Base-by-base conservation (phyloP, 2,888 invertebrate genomes). In the Nyleta sp. region DNA sequence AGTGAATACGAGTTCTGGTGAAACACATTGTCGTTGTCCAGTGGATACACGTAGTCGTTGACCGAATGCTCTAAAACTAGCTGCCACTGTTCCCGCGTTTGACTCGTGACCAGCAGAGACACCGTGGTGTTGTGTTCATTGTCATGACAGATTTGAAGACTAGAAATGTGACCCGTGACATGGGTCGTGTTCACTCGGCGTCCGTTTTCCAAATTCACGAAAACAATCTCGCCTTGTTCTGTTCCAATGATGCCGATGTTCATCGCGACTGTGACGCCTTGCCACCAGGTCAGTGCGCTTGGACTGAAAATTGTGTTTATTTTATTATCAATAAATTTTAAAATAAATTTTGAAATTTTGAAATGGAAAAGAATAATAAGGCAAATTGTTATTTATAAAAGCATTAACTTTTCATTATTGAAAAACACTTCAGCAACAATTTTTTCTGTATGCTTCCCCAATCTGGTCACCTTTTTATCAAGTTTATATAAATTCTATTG, bases 11-110 rank as follows among this genome's bases (percentile, higher is more conserved):
- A 82, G 31, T 55, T 72, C 46, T 82, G 81, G 7, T 75, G 70
- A 33, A 55, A 65, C 5, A 62, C 20, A 20, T 74, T 84, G 15
- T 80, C 85, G 64, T 83, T 87, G 44, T 80, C 80, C 59, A 91
- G 81, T 0, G 94, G 94, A 93, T 95, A 96, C 57, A 94, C 93
- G 87, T 95, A 96, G 59, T 94, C 94, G 80, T 93, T 94, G 1
- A 94, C 93, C 82, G 95, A 94, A 86, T 96, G 95, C 88, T 97
- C 97, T 64, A 97, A 91, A 28, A 97, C 91, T 71, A 97, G 91
- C 82, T 96, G 95, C 95, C 96, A 97, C 87, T 97, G 97, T 80
- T 95, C 94, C 35, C 94, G 94, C 80, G 94, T 93, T 33, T 93
- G 92, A 65, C 93, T 94, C 7, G 95, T 95, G 85, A 97, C 95